Evolutionary conservation across 2,113 vertebrate species (phyloP).

Genomic region (Capreolus pygargus): DNA sequence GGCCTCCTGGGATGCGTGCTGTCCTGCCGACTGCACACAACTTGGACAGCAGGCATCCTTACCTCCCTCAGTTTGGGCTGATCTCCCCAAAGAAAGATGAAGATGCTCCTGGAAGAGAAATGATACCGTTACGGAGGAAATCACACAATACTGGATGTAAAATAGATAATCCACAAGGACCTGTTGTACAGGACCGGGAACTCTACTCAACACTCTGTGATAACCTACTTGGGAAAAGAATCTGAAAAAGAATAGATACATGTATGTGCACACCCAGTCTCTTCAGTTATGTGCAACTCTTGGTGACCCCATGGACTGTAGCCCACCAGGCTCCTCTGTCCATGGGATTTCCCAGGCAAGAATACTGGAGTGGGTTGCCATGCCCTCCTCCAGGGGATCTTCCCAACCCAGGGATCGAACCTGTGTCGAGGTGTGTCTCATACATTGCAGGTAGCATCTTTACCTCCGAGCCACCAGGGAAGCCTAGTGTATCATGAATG

Average conservation of each 20-base stretch:
- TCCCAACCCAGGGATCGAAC: too few relatives aligned
- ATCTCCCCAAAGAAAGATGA: background rate
- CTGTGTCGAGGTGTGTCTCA: too few relatives aligned
- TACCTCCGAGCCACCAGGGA: too few relatives aligned
- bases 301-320: background rate
- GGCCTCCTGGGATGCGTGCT: accelerated
- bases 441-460: too few relatives aligned
- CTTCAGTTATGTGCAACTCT: background rate
- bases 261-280: background rate
- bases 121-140: background rate
- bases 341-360: background rate
- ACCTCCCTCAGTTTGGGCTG: background rate
- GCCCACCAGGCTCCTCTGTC: background rate
- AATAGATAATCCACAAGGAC: background rate
- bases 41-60: background rate
- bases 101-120: background rate
- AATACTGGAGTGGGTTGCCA: too few relatives aligned
- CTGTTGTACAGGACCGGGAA: accelerated
- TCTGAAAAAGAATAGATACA: background rate
- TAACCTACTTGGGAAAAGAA: background rate
- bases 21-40: background rate
- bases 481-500: too few relatives aligned
- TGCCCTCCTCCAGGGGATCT: too few relatives aligned
- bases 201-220: background rate
- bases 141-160: background rate